phyloP scores from a whole-genome alignment of 2,888 invertebrate genomes.

The Tachina fera region DNA sequence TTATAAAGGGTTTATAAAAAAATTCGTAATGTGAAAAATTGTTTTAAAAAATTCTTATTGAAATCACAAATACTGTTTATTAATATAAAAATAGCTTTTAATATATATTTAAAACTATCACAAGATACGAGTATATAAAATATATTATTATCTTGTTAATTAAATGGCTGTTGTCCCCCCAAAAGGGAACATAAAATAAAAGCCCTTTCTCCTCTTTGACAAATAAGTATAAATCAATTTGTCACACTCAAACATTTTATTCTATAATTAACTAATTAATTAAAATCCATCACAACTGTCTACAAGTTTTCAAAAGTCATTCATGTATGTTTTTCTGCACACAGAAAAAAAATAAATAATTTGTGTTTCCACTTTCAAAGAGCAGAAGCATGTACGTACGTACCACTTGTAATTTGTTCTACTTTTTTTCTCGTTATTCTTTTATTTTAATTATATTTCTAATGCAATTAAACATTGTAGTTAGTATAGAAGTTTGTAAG shows the following conservation, averaged over 20 bases:
- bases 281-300: slow-evolving; percentile 46
- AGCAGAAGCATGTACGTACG: not conserved
- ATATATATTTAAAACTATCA: no score
- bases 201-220: no score
- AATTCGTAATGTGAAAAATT: no score
- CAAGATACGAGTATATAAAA: no score
- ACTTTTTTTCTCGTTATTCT: not conserved
- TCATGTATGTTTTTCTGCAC: not conserved
- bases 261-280: slow-evolving; percentile 32
- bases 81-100: no score
- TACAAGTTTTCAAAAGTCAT: slow-evolving; percentile 19
- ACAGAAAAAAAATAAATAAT: not conserved
- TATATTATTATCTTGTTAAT: no score
- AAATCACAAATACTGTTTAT: no score
- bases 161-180: no score
- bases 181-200: no score
- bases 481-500: slow-evolving; percentile 26
- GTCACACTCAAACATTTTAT: not conserved
- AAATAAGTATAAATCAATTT: not conserved
- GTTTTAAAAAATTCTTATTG: no score
- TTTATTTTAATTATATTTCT: slow-evolving; percentile 34
- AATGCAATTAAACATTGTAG: slow-evolving; percentile 50
- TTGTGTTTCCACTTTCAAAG: not conserved
- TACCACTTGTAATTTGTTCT: slow-evolving; percentile 24
- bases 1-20: no score